Evolutionary conservation across 2,113 vertebrate genomes (phyloP), one percentile per base, ranked within the genome.

Genomic region (Bubo scandiacus): DNA sequence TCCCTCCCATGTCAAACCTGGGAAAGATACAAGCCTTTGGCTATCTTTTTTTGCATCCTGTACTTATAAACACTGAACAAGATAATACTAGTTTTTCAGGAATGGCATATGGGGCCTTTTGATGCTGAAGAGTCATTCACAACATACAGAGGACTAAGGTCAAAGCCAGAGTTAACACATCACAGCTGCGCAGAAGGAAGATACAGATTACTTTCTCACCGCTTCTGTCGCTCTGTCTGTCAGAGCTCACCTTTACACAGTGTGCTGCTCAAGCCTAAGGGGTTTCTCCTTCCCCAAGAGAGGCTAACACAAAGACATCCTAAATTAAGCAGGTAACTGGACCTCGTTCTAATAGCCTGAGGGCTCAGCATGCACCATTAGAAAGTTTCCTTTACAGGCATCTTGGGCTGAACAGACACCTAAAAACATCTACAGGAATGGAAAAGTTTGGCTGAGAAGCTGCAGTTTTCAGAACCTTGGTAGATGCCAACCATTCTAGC

Each of bases 31-130:
- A n/a, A 55, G 84, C 93, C 90, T 51, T 91, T 34, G 74, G 94
- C 94, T 92, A 80, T 89, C 58, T 15, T 84, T 94, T 95, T 93
- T 72, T 75, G 21, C 78, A 96, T 88, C 73, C 78, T 91, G 70
- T 62, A 72, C 55, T 71, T 79, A 30, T 1, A 57, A 79, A 15
- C 66, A 34, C 29, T 16, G 42, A 89, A 81, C 38, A 71, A 71
- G 81, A 27, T 4, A 54, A 58, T 27, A 81, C 77, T 42, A 59
- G 81, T 67, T 84, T 93, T 91, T 87, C 84, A 85, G 74, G 84
- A 95, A 87, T 12, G 36, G 77, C 6, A 19, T n/a, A 23, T 0
- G 15, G 57, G 47, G 82, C 67, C 85, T 80, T 93, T 40, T 45
- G 49, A 77, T 73, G 71, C 92, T 73, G 18, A 80, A 47, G 36